A percentile compares a stretch with the other conserved stretches of the same genome.
Conservation (phyloP, 2,888 invertebrate species). For the Smittia aterrima region DNA sequence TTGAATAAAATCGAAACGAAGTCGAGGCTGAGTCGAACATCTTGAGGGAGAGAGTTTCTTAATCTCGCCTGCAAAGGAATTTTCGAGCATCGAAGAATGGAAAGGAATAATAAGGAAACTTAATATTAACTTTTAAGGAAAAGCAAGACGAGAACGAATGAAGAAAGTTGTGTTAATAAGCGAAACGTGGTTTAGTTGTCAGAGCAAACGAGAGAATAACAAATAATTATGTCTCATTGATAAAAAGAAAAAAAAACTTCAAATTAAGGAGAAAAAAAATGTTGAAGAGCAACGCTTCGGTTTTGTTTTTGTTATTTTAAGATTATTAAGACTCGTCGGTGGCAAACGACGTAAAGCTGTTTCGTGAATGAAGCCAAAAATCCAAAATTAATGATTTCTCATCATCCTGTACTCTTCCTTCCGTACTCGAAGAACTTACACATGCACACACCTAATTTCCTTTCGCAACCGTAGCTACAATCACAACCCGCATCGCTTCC, state of each 20-base stretch:
- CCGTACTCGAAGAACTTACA: background rate
- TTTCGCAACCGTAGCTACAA: background rate
- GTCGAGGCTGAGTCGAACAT: background rate
- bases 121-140: conserved; percentile 37
- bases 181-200: conserved; percentile 38
- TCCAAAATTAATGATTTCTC: conserved; percentile 34
- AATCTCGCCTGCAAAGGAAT: background rate
- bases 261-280: conserved; percentile 28
- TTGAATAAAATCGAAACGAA: conserved; percentile 31
- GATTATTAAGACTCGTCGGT: background rate
- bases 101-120: conserved; percentile 26
- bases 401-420: conserved; percentile 14
- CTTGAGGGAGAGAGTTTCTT: background rate
- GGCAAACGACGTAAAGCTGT: background rate
- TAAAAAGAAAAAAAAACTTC: conserved; percentile 27
- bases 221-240: conserved; percentile 39
- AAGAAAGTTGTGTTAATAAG: conserved; percentile 38
- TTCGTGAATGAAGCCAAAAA: conserved; percentile 13
- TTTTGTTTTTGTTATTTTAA: background rate
- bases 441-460: background rate
- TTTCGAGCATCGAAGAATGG: background rate
- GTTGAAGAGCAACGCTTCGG: background rate
- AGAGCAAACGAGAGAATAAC: conserved; percentile 12
- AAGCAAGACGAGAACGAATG: background rate
- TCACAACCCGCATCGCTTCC: conserved; percentile 20